Conservation (phyloP, 2,113 vertebrate genomes). For the Melanotaenia duboulayi region DNA sequence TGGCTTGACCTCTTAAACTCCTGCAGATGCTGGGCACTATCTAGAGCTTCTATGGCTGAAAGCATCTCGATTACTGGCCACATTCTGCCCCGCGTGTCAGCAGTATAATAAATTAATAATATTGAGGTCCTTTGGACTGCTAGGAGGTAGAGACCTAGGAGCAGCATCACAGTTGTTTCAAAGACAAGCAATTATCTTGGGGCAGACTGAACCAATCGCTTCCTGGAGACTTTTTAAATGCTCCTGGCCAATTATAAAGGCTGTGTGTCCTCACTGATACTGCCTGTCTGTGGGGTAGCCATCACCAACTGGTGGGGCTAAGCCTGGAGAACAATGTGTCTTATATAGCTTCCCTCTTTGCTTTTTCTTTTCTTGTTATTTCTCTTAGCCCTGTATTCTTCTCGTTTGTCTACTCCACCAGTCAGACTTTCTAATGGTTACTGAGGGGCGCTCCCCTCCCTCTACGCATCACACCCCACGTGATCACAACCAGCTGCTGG, state of each 20-base stretch:
- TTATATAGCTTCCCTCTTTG: neutral
- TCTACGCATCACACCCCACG: conserved; percentile 67
- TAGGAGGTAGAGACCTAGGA: conserved; percentile 52
- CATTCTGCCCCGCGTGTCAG: conserved; percentile 26
- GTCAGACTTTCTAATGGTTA: conserved; percentile 56
- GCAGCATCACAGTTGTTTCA: conserved; percentile 67
- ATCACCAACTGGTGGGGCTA: conserved; percentile 11
- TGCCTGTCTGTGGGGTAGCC: conserved; percentile 17
- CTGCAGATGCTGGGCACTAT: conserved; percentile 15
- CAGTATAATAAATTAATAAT: conserved; percentile 42
- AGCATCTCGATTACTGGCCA: conserved; percentile 49
- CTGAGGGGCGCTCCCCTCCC: conserved; percentile 31
- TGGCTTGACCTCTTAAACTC: conserved; percentile 39
- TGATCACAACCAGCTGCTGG: conserved; percentile 79
- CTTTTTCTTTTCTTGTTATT: conserved; percentile 5
- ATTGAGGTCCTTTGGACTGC: conserved; percentile 42
- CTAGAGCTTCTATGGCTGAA: conserved; percentile 22
- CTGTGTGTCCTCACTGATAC: conserved; percentile 31
- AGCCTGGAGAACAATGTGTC: conserved; percentile 5
- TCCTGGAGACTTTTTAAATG: conserved; percentile 72
- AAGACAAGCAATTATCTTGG: conserved; percentile 73
- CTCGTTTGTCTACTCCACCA: conserved; percentile 49
- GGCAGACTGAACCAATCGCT: conserved; percentile 72
- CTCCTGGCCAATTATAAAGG: conserved; percentile 73
- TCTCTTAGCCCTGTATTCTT: conserved; percentile 19